A percentile compares a stretch with the other conserved stretches of the same genome.
phyloP scores from a whole-genome alignment of 2,113 vertebrate genomes.

The Lathamus discolor region DNA sequence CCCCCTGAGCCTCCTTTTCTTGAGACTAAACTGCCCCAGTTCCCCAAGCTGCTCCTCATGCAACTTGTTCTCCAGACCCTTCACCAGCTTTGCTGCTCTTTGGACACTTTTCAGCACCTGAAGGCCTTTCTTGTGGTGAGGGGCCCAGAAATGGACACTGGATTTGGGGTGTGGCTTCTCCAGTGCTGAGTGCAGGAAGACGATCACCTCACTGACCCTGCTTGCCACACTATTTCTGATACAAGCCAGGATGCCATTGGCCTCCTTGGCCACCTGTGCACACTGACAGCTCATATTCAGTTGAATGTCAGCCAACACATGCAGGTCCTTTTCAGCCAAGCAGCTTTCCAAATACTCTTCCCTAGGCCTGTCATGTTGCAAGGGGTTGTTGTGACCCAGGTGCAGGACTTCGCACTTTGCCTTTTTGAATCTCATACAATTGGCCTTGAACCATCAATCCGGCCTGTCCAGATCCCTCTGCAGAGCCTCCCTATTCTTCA shows the following conservation, averaged over 20 bases:
- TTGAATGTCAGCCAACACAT: accelerated
- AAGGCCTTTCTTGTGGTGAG: neutral
- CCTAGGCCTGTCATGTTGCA: neutral
- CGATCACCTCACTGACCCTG: neutral
- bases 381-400: neutral
- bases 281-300: neutral
- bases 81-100: neutral
- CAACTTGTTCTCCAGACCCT: neutral
- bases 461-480: neutral
- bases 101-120: accelerated
- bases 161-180: neutral
- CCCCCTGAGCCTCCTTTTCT: neutral
- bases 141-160: neutral
- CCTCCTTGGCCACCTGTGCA: neutral
- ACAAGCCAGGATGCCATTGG: neutral
- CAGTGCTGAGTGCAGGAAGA: accelerated
- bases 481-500: neutral
- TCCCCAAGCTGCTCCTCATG: neutral
- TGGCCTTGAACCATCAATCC: neutral
- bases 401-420: neutral
- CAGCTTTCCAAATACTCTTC: neutral
- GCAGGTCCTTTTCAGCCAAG: accelerated
- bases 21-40: neutral
- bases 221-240: neutral
- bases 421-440: neutral